Conservation (phyloP, 1,140 invertebrate species). For the Bombus impatiens region DNA sequence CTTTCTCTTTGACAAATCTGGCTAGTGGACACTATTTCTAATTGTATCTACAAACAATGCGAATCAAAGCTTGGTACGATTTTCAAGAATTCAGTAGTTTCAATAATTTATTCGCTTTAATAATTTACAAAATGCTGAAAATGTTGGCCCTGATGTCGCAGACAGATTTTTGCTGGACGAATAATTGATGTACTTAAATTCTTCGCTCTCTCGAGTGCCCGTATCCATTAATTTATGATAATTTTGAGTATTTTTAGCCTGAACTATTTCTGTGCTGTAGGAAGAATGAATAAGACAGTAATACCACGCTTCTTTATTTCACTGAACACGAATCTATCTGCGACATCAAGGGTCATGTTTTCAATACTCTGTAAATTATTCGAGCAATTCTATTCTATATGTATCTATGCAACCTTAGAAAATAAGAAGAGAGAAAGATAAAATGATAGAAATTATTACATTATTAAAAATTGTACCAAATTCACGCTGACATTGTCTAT, state of each 20-base stretch:
- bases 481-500: too few species aligned
- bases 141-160: neutral
- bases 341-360: neutral
- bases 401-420: too few species aligned
- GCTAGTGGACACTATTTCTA: neutral
- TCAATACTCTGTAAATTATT: too few species aligned
- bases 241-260: neutral
- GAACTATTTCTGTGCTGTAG: too few species aligned
- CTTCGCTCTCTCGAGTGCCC: neutral
- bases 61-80: neutral
- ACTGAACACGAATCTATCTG: neutral
- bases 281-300: neutral
- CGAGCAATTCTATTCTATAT: too few species aligned
- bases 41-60: neutral
- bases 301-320: neutral
- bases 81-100: neutral
- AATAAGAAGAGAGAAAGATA: too few species aligned
- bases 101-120: neutral
- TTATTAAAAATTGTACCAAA: too few species aligned
- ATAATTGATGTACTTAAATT: neutral
- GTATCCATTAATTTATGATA: neutral
- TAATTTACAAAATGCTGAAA: neutral
- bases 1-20: neutral
- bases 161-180: neutral
- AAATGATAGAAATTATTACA: too few species aligned